Percentiles rank a stretch among this genome's conserved stretches.
phyloP scores from a whole-genome alignment of 2,888 invertebrate genomes.

The Epiperipatus broadwayi region DNA sequence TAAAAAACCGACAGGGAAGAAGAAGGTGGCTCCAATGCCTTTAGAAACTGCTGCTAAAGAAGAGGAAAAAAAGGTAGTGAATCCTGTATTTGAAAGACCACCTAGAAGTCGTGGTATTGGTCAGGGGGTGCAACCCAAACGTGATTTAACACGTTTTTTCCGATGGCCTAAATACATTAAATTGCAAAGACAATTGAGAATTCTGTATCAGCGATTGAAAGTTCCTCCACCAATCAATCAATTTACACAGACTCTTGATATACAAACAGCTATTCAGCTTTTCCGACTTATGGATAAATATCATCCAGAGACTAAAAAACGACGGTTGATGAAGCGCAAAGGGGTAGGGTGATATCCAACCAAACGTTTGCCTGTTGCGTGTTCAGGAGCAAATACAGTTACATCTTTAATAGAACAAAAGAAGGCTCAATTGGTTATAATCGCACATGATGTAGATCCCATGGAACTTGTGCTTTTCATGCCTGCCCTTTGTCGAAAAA shows the following conservation, averaged over 20 bases:
- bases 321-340: constrained; percentile 65
- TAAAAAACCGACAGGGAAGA: too few species aligned
- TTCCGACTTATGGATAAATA: constrained; percentile 96
- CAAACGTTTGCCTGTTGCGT: constrained; percentile 68
- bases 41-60: constrained; percentile 67
- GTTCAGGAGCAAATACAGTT: constrained; percentile 74
- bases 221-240: constrained; percentile 98
- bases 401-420: constrained; percentile 91
- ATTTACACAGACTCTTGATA: constrained; percentile 85
- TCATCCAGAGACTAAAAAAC: constrained; percentile 87
- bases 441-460: constrained; percentile 96
- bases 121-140: constrained; percentile 92
- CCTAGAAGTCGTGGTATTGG: constrained; percentile 95
- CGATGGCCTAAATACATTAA: constrained; percentile 99
- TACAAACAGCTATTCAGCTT: constrained; percentile 81
- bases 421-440: constrained; percentile 91
- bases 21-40: constrained; percentile 90
- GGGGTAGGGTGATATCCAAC: too few species aligned
- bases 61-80: constrained; percentile 74
- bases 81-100: constrained; percentile 93
- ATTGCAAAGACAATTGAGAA: constrained; percentile 86
- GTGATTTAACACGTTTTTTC: constrained; percentile 91
- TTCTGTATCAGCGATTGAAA: constrained; percentile 85
- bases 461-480: constrained; percentile 95
- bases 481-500: constrained; percentile 94